Evolutionary conservation across 2,888 invertebrate species (phyloP), one percentile per base, ranked within the genome.

Genomic region (Eupithecia exiguata): DNA sequence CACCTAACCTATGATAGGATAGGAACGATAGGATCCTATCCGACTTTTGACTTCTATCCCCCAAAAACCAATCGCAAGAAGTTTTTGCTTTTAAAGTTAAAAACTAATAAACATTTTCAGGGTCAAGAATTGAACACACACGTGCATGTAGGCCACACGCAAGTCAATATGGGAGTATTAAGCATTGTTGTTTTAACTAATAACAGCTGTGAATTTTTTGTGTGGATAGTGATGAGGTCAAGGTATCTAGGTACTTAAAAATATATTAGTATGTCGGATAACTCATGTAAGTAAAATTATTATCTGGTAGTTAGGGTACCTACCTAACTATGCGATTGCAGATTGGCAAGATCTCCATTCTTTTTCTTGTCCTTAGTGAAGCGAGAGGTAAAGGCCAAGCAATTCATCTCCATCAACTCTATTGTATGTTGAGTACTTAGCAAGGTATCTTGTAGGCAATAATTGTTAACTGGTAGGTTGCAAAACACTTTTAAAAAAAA

Each of bases 81-180:
- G 30, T 14, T 30, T 1, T 61, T 30, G 61, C 5, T 35, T 18
- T 16, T 18, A 18, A 18, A 18, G 14, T 62, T 61, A 62, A 62
- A 35, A 62, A 35, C 25, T 35, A 18, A 62, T 35, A 62, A 53
- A 21, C 3, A 12, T 62, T 35, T 1, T 1, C 67, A 46, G 14
- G 67, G 67, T 46, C 67, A 67, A 67, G 21, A 49, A 35, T 68
- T 12, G 35, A 49, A 68, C n/a, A 16, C 35, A 36, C 35, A n/a
- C 53, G n/a, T n/a, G 49, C 14, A 49, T 68, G 68, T 68, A 53
- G 68, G 49, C n/a, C 49, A 49, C 16, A 30, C 68, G 46, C 46
- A 68, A 38, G 68, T 67, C 30, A 62, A 58, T 58, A 25, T 62
- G 18, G 62, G 62, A 62, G 62, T 35, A 62, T 18, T 62, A 62